A percentile compares a stretch with the other conserved stretches of the same genome.
Evolutionary conservation across 2,888 invertebrate species (phyloP).

Genomic region (Drosophila helvetica): DNA sequence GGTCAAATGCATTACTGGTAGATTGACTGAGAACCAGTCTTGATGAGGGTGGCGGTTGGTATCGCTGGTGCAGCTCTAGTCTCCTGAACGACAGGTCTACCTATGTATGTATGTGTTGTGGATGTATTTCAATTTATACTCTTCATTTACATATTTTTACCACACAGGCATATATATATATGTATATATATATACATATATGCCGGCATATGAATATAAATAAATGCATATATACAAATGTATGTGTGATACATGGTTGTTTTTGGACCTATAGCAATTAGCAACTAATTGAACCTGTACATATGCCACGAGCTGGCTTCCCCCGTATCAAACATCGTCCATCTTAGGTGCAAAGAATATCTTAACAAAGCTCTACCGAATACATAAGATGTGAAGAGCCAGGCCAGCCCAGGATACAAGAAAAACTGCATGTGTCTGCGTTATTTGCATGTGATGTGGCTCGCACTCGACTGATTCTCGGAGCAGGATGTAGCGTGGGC

Average conservation of each 20-base stretch:
- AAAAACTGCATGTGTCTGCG: conserved; percentile 79
- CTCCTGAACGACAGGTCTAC: not conserved
- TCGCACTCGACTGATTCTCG: conserved; percentile 67
- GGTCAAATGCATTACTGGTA: not conserved
- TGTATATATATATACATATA: conserved; percentile 26
- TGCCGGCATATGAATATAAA: conserved; percentile 30
- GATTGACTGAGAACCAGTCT: not conserved
- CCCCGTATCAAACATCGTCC: conserved; percentile 61
- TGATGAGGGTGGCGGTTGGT: not conserved
- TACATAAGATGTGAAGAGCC: conserved; percentile 62
- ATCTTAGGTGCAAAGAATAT: conserved; percentile 77
- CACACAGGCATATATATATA: conserved; percentile 33
- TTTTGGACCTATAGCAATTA: conserved; percentile 66
- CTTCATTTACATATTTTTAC: conserved; percentile 42
- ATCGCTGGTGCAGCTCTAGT: not conserved
- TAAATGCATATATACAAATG: conserved; percentile 30
- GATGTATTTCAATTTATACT: conserved; percentile 36
- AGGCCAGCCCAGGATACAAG: conserved; percentile 61
- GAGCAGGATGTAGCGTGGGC: conserved; percentile 41
- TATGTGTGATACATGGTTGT: conserved; percentile 38
- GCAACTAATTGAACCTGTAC: conserved; percentile 77
- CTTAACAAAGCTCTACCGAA: conserved; percentile 74
- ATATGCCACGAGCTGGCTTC: conserved; percentile 50
- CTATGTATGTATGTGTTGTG: conserved; percentile 21
- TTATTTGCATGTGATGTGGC: conserved; percentile 78